Evolutionary conservation across 2,888 invertebrate species (phyloP), one percentile per base, ranked within the genome.

Genomic region (Mythimna loreyi): DNA sequence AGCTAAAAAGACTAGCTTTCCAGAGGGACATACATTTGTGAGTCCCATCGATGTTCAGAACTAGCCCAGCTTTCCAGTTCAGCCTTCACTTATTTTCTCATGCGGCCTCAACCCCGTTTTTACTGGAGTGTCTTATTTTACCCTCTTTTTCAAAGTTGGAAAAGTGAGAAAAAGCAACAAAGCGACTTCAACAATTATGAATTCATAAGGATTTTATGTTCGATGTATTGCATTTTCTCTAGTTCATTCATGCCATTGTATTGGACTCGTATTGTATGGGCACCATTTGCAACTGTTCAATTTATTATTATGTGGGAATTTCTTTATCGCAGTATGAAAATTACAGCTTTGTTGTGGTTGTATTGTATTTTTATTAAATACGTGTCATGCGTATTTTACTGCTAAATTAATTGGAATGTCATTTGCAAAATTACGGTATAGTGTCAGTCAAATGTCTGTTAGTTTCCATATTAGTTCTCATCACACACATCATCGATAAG

Each of bases 281-380:
- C 30, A 67, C 67, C 78, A 67, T 72, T 75, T 67, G 72, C 67
- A 72, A 72, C 50, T 77, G 67, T 62, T 77, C 78, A 67, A 55
- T 72, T 61, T 75, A 47, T 72, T 72, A 60, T 70, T 43, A 45
- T 76, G 70, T 53, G 45, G 30, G 30, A 60, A 52, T 70, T 76
- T 47, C 40, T 67, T 60, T 68, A 57, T 47, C 23, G 55, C 25
- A 33, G n/a, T 61, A 68, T 75, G 45, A 61, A 61, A 9, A 58
- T 61, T 57, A 25, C 8, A 61, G 52, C 47, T 57, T 61, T 73
- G 68, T 75, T 75, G 45, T 50, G 36, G 23, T 75, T 47, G 58
- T 58, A 58, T 61, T 62, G 43, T 73, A 36, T 68, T 61, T 72
- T 62, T 49, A 11, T 40, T 16, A 33, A 23, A 28, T 28, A 16